These are phyloP conservation scores for Proterorhinus semilunaris DNA, from an alignment of 2,113 vertebrate genomes.

Conservation along the genomic window DNA sequence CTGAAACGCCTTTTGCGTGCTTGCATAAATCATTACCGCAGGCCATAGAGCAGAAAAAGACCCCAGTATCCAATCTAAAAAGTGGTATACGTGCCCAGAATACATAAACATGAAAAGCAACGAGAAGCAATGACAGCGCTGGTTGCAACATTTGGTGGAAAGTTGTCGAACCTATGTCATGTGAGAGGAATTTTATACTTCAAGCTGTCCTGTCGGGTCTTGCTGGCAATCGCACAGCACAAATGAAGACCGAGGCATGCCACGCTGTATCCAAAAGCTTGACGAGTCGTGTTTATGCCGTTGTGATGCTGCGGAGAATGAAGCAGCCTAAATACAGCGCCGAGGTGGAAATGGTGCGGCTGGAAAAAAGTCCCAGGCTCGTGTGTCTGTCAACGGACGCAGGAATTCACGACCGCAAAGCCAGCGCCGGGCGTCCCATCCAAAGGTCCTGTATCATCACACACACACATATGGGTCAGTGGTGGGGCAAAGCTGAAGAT, in stretches of 20 bases:
- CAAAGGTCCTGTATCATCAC: slow-evolving; percentile 32
- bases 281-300: slow-evolving; percentile 21
- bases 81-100: slow-evolving; percentile 14
- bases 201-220: background rate
- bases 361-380: slow-evolving; percentile 8
- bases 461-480: slow-evolving; percentile 56
- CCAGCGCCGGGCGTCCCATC: slow-evolving; percentile 10
- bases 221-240: background rate
- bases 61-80: slow-evolving; percentile 37
- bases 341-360: slow-evolving; percentile 30
- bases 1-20: slow-evolving; percentile 24
- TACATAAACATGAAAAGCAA: slow-evolving; percentile 5
- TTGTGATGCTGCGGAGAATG: slow-evolving; percentile 11
- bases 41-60: slow-evolving; percentile 19
- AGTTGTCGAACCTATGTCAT: slow-evolving; percentile 16
- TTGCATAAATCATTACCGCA: slow-evolving; percentile 18
- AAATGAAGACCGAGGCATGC: slow-evolving; percentile 16
- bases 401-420: slow-evolving; percentile 15
- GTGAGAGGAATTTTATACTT: slow-evolving; percentile 2
- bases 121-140: background rate
- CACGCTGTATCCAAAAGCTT: slow-evolving; percentile 3
- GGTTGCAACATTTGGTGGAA: slow-evolving; percentile 12
- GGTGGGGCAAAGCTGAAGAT: slow-evolving; percentile 56
- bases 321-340: slow-evolving; percentile 49
- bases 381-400: slow-evolving; percentile 9